Evolutionary conservation across 2,888 invertebrate genomes (phyloP).

Genomic region (Chalcosyrphus nemorum): DNA sequence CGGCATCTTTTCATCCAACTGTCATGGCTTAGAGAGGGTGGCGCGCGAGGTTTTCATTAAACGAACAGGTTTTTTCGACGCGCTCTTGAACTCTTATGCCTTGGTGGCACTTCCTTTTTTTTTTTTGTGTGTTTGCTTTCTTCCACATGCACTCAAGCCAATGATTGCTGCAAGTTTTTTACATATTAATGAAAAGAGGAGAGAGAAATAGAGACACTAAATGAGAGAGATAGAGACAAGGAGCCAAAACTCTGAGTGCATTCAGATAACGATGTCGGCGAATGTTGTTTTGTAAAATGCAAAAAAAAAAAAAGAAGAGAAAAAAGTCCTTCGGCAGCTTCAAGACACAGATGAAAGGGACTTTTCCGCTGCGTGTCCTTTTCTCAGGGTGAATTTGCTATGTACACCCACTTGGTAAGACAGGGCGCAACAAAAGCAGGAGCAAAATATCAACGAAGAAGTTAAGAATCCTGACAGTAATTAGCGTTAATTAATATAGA

Average conservation of each 20-base stretch:
- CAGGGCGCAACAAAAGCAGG: neutral
- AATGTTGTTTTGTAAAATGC: conserved; percentile 50
- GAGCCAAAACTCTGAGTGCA: conserved; percentile 26
- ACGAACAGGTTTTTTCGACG: conserved; percentile 25
- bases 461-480: conserved; percentile 67
- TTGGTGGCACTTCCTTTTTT: conserved; percentile 41
- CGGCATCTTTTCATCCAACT: conserved; percentile 68
- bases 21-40: conserved; percentile 51
- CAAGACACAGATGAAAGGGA: conserved; percentile 28
- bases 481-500: conserved; percentile 68
- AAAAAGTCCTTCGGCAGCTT: conserved; percentile 38
- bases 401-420: neutral
- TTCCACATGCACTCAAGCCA: conserved; percentile 62
- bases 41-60: conserved; percentile 50
- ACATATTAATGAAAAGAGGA: conserved; percentile 71
- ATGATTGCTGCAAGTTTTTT: conserved; percentile 70
- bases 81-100: conserved; percentile 47
- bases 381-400: conserved; percentile 18
- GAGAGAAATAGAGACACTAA: conserved; percentile 39
- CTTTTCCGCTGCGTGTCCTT: conserved; percentile 55
- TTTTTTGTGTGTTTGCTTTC: too few species aligned
- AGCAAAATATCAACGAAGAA: conserved; percentile 20
- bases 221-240: neutral
- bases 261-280: conserved; percentile 43
- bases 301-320: too few species aligned